phyloP scores from a whole-genome alignment of 2,888 invertebrate species.

The Tetrapedia diversipes region DNA sequence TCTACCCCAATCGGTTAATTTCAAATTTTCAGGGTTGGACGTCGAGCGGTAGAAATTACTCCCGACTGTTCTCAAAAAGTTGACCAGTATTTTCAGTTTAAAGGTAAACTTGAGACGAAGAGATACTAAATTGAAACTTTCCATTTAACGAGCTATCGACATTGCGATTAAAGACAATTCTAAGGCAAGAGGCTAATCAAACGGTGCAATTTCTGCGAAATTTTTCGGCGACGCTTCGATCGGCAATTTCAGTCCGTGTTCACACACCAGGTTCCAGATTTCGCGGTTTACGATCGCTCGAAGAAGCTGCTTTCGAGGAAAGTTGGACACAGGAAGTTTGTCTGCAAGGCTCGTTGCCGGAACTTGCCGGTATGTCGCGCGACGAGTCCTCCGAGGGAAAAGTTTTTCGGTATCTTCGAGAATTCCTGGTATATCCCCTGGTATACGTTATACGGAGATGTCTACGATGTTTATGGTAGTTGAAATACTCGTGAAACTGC shows the following conservation, averaged over 20 bases:
- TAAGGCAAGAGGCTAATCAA: too few relatives aligned
- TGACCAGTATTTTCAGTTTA: too few relatives aligned
- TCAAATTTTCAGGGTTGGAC: too few relatives aligned
- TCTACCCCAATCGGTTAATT: too few relatives aligned
- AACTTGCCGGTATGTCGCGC: slow-evolving; percentile 11
- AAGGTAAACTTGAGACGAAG: too few relatives aligned
- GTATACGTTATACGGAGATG: background rate
- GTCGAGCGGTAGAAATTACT: too few relatives aligned
- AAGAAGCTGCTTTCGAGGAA: slow-evolving; percentile 35
- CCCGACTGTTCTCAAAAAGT: too few relatives aligned
- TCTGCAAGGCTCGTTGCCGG: background rate
- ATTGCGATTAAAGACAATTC: too few relatives aligned
- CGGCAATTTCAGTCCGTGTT: slow-evolving; percentile 19
- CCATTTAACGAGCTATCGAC: too few relatives aligned
- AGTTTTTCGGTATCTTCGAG: slow-evolving; percentile 26
- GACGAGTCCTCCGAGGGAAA: slow-evolving; percentile 4
- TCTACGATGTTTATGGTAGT: background rate
- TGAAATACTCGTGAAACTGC: background rate
- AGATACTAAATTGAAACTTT: too few relatives aligned
- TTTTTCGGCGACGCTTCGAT: slow-evolving; percentile 3
- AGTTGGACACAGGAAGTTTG: slow-evolving; percentile 37
- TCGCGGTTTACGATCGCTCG: slow-evolving; percentile 47
- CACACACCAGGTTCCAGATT: slow-evolving; percentile 13
- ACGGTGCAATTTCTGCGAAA: slow-evolving; percentile 7
- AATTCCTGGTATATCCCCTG: background rate